These are phyloP conservation scores for Punctoribates punctum DNA, from an alignment of 2,888 invertebrate genomes.

Conservation along the genomic window DNA sequence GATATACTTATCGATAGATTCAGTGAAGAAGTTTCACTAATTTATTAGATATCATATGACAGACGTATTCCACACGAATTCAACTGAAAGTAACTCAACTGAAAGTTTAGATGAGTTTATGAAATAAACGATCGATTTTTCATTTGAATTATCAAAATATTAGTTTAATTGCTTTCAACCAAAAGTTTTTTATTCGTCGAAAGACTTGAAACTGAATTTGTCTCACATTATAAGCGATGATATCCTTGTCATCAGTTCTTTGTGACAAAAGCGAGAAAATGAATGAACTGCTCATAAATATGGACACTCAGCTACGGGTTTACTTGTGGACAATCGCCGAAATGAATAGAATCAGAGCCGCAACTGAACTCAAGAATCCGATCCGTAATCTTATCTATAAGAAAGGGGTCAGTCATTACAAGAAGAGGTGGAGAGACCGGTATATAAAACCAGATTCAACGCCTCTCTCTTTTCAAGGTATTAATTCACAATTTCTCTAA, in stretches of 20 bases:
- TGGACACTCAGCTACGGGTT: background rate
- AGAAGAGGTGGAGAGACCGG: conserved; percentile 27
- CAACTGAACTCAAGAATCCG: background rate
- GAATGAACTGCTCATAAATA: background rate
- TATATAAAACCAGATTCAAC: background rate
- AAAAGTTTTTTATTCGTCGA: too few relatives aligned
- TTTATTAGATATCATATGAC: background rate
- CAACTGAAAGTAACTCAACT: too few relatives aligned
- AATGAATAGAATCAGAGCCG: conserved; percentile 1
- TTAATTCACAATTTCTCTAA: background rate
- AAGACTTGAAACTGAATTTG: too few relatives aligned
- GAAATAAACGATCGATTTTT: background rate
- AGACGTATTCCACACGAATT: conserved; percentile 8
- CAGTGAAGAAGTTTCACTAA: background rate
- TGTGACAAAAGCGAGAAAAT: background rate
- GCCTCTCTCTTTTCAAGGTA: background rate
- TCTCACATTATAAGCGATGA: background rate
- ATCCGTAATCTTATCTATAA: background rate
- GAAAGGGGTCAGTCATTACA: conserved; percentile 18
- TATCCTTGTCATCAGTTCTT: background rate
- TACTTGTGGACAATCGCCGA: conserved; percentile 25
- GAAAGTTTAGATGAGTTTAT: background rate
- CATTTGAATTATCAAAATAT: background rate
- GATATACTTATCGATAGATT: background rate
- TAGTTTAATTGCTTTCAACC: background rate